Conservation (phyloP, 2,113 vertebrate genomes). For the Cyphomyrus discorhynchus region DNA sequence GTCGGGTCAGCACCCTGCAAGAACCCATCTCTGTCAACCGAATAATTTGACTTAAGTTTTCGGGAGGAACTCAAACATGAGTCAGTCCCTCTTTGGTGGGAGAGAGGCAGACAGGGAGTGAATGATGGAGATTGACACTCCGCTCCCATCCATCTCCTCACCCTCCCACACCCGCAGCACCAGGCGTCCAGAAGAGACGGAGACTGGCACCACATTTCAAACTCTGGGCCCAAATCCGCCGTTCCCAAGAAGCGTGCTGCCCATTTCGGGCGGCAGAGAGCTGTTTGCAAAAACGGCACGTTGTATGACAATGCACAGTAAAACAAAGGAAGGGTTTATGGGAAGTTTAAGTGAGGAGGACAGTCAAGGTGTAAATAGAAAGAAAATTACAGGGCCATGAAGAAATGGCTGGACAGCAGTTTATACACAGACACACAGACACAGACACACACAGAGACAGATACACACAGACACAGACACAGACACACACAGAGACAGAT, state of each 20-base stretch:
- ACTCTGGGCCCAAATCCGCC: neutral
- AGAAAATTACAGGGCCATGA: too few species aligned
- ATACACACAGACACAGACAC: constrained; percentile 23
- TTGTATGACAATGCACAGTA: neutral
- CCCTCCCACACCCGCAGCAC: constrained; percentile 1
- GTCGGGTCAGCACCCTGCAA: neutral
- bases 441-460: neutral
- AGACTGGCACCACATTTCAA: neutral
- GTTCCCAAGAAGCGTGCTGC: neutral
- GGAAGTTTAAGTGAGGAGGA: neutral
- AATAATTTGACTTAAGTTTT: constrained; percentile 39
- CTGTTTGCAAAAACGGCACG: neutral
- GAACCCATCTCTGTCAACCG: constrained; percentile 28
- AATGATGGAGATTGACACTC: constrained; percentile 46
- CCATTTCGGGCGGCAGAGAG: neutral
- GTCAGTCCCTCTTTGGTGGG: constrained; percentile 43
- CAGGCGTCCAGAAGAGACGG: neutral
- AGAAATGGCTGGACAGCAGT: neutral
- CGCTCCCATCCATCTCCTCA: constrained; percentile 41
- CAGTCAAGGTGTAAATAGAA: neutral
- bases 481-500: constrained; percentile 12
- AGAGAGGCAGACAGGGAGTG: constrained; percentile 41
- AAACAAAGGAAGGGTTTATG: neutral
- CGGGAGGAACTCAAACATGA: constrained; percentile 26
- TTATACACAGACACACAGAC: neutral